These are phyloP conservation scores for Nycteola revayana DNA, from an alignment of 2,888 invertebrate species.

Conservation along the genomic window DNA sequence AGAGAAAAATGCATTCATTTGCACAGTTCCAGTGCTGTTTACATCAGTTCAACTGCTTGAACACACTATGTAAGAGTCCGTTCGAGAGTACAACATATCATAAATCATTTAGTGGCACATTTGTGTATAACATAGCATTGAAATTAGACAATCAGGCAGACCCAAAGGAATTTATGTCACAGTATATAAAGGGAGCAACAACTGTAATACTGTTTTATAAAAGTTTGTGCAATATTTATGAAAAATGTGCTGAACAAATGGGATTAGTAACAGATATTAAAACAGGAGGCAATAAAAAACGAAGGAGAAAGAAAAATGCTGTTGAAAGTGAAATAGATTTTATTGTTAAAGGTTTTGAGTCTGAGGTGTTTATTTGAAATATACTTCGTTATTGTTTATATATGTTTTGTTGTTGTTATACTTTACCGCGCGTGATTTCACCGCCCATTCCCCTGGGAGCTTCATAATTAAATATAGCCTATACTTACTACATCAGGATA, in stretches of 20 bases:
- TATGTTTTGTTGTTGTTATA: not conserved
- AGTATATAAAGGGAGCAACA: conserved; percentile 65
- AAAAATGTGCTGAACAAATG: conserved; percentile 46
- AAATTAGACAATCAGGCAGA: conserved; percentile 83
- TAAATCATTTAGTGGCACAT: conserved; percentile 88
- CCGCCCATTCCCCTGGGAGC: too few species aligned
- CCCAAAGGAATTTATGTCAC: conserved; percentile 75
- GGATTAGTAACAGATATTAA: conserved; percentile 44
- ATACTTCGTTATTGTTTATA: too few species aligned
- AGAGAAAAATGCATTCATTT: conserved; percentile 82
- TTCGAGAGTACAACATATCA: conserved; percentile 80
- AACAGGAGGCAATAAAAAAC: conserved; percentile 44
- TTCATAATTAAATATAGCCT: too few species aligned
- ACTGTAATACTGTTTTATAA: conserved; percentile 61
- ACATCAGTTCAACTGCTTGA: conserved; percentile 82
- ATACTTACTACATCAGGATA: too few species aligned
- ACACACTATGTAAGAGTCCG: conserved; percentile 83
- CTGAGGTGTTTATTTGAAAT: conserved; percentile 58
- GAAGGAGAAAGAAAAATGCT: conserved; percentile 43
- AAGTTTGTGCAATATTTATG: conserved; percentile 50
- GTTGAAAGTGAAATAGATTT: conserved; percentile 51
- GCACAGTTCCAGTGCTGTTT: conserved; percentile 86
- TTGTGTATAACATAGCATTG: conserved; percentile 87
- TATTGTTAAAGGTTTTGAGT: conserved; percentile 66
- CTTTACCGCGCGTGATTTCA: too few species aligned